phyloP scores from a whole-genome alignment of 92 coral and sea anemone species.

The Actinostola sp. region DNA sequence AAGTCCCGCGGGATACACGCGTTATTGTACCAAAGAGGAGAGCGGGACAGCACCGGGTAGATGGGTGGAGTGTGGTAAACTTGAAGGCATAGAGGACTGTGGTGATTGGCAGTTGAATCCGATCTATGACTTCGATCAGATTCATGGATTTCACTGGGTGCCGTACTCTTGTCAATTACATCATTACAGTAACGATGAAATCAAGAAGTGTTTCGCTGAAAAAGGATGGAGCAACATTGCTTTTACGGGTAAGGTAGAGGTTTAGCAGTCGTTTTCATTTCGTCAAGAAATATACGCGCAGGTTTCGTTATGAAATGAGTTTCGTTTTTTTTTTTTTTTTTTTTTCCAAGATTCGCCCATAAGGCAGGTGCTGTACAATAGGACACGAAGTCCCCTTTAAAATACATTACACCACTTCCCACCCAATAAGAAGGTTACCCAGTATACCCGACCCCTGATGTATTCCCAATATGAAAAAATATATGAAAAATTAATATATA shows the following conservation, averaged over 20 bases:
- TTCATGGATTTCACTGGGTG: slow-evolving; percentile 92
- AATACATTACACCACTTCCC: no score
- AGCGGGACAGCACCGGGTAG: slow-evolving; percentile 93
- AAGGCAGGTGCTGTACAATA: no score
- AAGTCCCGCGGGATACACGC: slow-evolving; percentile 62
- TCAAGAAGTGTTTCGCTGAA: slow-evolving; percentile 89
- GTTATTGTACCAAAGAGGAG: slow-evolving; percentile 88
- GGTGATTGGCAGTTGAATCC: slow-evolving; percentile 83
- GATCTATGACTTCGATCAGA: slow-evolving; percentile 87
- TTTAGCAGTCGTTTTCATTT: background rate
- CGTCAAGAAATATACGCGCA: background rate
- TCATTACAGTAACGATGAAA: slow-evolving; percentile 86
- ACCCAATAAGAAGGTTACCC: no score
- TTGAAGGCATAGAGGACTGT: slow-evolving; percentile 86
- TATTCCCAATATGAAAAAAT: no score
- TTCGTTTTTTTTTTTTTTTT: no score
- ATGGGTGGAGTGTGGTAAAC: slow-evolving; percentile 95
- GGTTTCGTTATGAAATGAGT: no score
- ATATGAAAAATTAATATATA: no score
- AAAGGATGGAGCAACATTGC: slow-evolving; percentile 90
- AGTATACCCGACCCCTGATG: no score
- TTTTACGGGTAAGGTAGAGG: slow-evolving; percentile 58
- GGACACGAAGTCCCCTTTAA: no score
- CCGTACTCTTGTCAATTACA: slow-evolving; percentile 94
- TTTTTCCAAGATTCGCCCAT: no score